Evolutionary conservation across 1,140 invertebrate species (phyloP), one percentile per base, ranked within the genome.

Genomic region (Macrotrachela quadricornifera): DNA sequence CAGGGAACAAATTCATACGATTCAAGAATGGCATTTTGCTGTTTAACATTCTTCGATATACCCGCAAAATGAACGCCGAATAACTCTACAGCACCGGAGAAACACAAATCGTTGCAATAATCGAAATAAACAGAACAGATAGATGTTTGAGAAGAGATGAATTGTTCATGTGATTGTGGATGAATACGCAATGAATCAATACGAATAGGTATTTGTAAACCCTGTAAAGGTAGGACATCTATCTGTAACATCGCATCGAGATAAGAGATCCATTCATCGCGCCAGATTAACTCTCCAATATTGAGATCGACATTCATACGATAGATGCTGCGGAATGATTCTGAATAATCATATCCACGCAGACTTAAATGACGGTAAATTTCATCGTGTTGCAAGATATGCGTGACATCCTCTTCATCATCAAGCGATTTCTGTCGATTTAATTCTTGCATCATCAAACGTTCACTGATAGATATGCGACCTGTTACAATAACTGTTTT

Each of bases 241-340:
- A 88, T 85, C 67, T 96, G 90, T 15, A 96, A 75, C 79, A 95
- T 84, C 0, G 84, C 88, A 62, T 96, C 90, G 61, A 94, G 78
- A 67, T 79, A 94, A 11, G 85, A 79, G 47, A 92, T 78, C 87
- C 87, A 95, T 64, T 92, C 83, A 47, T 79, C 76, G 15, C 75
- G 74, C 88, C 88, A 95, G 51, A 75, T 66, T 30, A 68, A 52
- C 41, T 62, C 46, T 41, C 63, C 65, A n/a, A 39, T 30, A 1
- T 55, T 57, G 36, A 62, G 64, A 63, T 49, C 8, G 50, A 58
- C 46, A 49, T 46, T 36, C n/a, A 46, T 39, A 9, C 18, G 15
- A 40, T 43, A 15, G n/a, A 72, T 64, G 12, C 64, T 86, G 58
- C 80, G 77, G 75, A 96, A 97, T 11, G 80, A 72, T 48, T 82